Evolutionary conservation across 2,888 invertebrate species (phyloP).

Genomic region (Mesopsocus fuscifrons): DNA sequence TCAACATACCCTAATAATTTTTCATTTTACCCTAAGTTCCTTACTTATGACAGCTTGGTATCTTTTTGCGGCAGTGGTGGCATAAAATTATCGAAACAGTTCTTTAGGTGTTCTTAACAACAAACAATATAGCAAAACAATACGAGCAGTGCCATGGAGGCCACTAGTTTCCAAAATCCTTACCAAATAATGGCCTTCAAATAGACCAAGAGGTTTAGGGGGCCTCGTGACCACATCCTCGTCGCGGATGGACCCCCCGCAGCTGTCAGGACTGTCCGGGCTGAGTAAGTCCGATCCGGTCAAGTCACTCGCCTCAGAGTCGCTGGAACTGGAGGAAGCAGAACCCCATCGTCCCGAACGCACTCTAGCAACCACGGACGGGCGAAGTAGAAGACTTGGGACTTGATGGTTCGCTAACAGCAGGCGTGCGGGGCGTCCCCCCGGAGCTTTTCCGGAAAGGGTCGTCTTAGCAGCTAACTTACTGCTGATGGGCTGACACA

Average conservation of each 20-base stretch:
- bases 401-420: neutral
- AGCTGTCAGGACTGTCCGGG: neutral
- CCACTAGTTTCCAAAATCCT: too few relatives aligned
- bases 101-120: too few relatives aligned
- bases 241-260: neutral
- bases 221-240: conserved; percentile 1
- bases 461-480: neutral
- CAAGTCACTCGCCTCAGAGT: conserved; percentile 3
- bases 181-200: neutral
- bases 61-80: too few relatives aligned
- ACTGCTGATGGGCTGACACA: conserved; percentile 34
- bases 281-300: neutral
- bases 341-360: neutral
- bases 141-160: too few relatives aligned
- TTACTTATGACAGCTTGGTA: too few relatives aligned
- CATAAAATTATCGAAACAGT: too few relatives aligned
- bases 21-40: too few relatives aligned
- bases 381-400: neutral
- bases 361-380: neutral
- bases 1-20: too few relatives aligned
- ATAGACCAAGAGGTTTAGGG: neutral
- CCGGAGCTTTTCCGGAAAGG: neutral
- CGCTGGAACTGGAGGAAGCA: conserved; percentile 3
- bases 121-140: too few relatives aligned
- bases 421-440: neutral